Evolutionary conservation across 2,797 vertebrate species (phyloP), one percentile per base, ranked within the genome.

Genomic region (Leucoraja ocellata): DNA sequence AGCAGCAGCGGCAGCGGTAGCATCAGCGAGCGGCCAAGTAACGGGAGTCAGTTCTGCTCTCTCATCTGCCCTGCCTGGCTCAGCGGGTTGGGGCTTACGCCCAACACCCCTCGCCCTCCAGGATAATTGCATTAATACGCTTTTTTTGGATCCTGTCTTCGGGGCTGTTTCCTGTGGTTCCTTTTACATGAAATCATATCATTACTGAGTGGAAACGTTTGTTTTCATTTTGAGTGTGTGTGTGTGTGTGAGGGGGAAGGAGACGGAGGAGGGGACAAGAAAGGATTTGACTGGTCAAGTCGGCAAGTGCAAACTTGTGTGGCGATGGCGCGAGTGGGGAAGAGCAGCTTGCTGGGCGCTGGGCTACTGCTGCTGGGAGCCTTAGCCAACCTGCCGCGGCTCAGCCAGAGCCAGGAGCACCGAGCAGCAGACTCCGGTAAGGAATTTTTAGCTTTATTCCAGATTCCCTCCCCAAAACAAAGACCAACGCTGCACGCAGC

Each of bases 231-330:
- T 46, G 46, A 3, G 46, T 46, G 46, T 46, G 2, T 46, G 46
- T 46, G 2, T 46, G 46, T 46, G 46, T 46, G 46, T 3, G 46
- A 4, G 46, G 4, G 46, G 46, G 46, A 4, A 46, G 10, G 9
- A 21, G 21, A 25, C 8, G 16, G 25, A 4, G 9, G 21, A 83
- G 28, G 9, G 58, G 58, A 65, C 16, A 25, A 86, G 13, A 61
- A 11, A 6, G n/a, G 58, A 32, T 68, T 46, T 39, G n/a, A 71
- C 65, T 71, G n/a, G 32, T 36, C 79, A 46, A 39, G 32, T 81
- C 36, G 68, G 36, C 68, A 91, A 91, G 68, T 91, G 90, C 36
- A 71, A 91, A 91, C 65, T 91, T 91, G 8, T 74, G 18, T 63
- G 6, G 11, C 39, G 21, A 91, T 91, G 90, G 90, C 90, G 90